Conservation (phyloP, 2,797 vertebrate species). For the Sebastes nivosus region DNA sequence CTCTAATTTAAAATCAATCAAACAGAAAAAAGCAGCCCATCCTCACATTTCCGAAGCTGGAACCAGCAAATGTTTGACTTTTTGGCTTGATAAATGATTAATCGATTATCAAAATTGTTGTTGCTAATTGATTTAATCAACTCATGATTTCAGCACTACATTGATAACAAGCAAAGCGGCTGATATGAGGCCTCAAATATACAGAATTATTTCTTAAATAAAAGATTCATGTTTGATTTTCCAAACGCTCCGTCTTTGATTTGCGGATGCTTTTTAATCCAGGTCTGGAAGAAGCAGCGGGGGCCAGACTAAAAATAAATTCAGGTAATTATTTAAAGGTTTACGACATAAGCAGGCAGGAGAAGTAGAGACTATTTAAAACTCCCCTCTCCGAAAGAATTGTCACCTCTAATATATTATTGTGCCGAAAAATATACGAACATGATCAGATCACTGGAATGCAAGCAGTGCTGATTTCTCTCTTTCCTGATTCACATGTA, state of each 20-base stretch:
- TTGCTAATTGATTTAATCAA: not conserved
- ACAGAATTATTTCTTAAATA: not conserved
- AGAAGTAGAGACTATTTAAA: constrained; percentile 66
- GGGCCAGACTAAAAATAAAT: constrained; percentile 72
- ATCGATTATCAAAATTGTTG: not conserved
- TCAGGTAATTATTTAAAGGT: constrained; percentile 69
- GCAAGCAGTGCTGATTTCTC: not conserved
- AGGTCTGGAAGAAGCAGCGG: constrained; percentile 54
- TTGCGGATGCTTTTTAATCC: constrained; percentile 52
- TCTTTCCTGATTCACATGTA: constrained; percentile 11
- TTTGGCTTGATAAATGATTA: not conserved
- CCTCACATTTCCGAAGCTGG: not conserved
- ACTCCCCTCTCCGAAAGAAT: constrained; percentile 41
- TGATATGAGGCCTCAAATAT: constrained; percentile 24
- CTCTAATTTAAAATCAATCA: not conserved
- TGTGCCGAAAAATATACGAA: constrained; percentile 26
- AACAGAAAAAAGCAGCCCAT: not conserved
- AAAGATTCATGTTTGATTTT: constrained; percentile 28
- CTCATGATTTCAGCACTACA: not conserved
- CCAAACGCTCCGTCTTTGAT: constrained; percentile 49
- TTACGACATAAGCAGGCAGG: constrained; percentile 35
- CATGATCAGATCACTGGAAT: constrained; percentile 29
- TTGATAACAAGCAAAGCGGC: not conserved
- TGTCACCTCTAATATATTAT: constrained; percentile 58
- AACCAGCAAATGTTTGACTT: not conserved